A percentile compares a stretch with the other conserved stretches of the same genome.
Conservation (phyloP, 2,888 invertebrate species). For the Cosmopolites sordidus region DNA sequence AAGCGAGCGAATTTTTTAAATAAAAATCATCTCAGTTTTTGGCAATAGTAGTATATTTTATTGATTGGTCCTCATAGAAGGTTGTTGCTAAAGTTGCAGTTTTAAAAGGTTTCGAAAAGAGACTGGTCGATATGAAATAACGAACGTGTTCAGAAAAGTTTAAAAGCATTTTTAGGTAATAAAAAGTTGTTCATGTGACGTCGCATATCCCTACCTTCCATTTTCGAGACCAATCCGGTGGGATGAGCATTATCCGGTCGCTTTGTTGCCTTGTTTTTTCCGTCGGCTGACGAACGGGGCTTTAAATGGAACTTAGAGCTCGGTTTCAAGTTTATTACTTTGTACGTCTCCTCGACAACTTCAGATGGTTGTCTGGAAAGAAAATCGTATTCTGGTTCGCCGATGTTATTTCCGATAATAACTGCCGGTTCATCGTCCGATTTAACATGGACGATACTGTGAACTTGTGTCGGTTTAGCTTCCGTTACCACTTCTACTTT, state of each 20-base stretch:
- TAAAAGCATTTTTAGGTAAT: too few species aligned
- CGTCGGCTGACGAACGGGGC: slow-evolving; percentile 48
- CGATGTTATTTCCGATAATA: slow-evolving; percentile 65
- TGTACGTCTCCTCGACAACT: slow-evolving; percentile 80
- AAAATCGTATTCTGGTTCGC: slow-evolving; percentile 80
- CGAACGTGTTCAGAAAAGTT: too few species aligned
- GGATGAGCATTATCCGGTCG: slow-evolving; percentile 64
- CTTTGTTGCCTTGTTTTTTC: slow-evolving; percentile 45
- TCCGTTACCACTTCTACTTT: slow-evolving; percentile 45
- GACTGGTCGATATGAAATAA: too few species aligned
- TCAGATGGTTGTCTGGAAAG: slow-evolving; percentile 80
- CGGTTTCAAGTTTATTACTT: slow-evolving; percentile 75
- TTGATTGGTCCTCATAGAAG: too few species aligned
- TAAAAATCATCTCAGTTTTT: too few species aligned
- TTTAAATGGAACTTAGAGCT: slow-evolving; percentile 56
- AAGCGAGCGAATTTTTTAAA: too few species aligned
- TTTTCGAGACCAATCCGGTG: slow-evolving; percentile 75
- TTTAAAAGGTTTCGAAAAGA: too few species aligned
- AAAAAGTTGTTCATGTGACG: too few species aligned
- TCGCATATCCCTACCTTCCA: slow-evolving; percentile 54
- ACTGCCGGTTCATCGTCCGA: slow-evolving; percentile 58
- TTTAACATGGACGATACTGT: slow-evolving; percentile 37
- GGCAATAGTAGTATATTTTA: too few species aligned
- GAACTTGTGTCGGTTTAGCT: slow-evolving; percentile 36
- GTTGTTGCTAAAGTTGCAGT: too few species aligned